phyloP scores from a whole-genome alignment of 2,888 invertebrate genomes.

The Melinopterus prodromus region DNA sequence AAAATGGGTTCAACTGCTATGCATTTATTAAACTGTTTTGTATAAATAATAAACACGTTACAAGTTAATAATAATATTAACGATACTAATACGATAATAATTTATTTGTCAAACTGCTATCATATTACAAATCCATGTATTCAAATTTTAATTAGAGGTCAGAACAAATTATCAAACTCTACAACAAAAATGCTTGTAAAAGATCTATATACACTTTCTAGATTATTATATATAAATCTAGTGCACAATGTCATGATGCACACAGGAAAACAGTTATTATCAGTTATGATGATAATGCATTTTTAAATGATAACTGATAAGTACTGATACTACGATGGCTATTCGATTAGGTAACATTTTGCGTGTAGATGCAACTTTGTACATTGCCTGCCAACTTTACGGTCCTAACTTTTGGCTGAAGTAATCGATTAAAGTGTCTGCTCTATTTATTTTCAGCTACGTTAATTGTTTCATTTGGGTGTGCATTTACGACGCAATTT shows the following conservation, averaged over 20 bases:
- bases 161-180: too few relatives aligned
- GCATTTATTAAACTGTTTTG: too few relatives aligned
- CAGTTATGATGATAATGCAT: not conserved
- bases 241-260: not conserved
- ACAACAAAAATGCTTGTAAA: too few relatives aligned
- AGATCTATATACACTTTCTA: not conserved
- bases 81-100: too few relatives aligned
- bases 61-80: too few relatives aligned
- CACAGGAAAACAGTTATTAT: not conserved
- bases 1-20: too few relatives aligned
- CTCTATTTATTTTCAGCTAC: not conserved
- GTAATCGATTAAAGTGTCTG: not conserved
- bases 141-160: too few relatives aligned
- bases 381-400: not conserved
- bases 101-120: too few relatives aligned
- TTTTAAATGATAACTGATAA: not conserved
- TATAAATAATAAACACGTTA: too few relatives aligned
- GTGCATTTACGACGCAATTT: not conserved
- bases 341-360: not conserved
- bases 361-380: not conserved
- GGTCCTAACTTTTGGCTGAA: not conserved
- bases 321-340: not conserved
- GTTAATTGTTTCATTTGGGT: not conserved
- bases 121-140: too few relatives aligned
- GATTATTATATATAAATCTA: not conserved